A percentile compares a stretch with the other conserved stretches of the same genome.
Conservation (phyloP, 2,888 invertebrate genomes). For the Leptinotarsa peninsularis region DNA sequence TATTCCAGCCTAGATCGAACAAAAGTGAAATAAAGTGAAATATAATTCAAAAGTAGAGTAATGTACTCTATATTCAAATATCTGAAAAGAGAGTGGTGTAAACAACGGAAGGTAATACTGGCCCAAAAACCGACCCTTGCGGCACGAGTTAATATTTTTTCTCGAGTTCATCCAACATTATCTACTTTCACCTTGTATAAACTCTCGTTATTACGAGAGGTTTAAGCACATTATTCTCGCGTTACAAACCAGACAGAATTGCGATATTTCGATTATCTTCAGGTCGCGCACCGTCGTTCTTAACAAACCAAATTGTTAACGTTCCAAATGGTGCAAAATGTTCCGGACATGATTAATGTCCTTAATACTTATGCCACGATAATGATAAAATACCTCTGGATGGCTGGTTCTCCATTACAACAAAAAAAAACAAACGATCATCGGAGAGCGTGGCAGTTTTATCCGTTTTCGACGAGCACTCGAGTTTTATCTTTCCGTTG, state of each 20-base stretch:
- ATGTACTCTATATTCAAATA: too few relatives aligned
- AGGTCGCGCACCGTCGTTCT: neutral
- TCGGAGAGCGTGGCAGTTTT: slow-evolving; percentile 17
- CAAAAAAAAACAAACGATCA: slow-evolving; percentile 2
- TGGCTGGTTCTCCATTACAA: slow-evolving; percentile 27
- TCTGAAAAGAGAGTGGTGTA: neutral
- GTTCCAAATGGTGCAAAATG: slow-evolving; percentile 38
- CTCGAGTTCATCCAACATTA: neutral
- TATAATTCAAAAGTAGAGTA: too few relatives aligned
- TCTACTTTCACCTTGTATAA: neutral
- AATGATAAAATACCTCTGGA: slow-evolving; percentile 35
- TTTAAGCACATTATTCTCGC: neutral
- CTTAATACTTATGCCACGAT: slow-evolving; percentile 35
- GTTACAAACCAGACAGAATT: slow-evolving; percentile 11
- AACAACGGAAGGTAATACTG: neutral
- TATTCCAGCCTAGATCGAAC: too few relatives aligned
- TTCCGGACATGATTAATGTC: slow-evolving; percentile 35
- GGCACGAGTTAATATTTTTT: neutral
- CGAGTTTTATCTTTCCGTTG: slow-evolving; percentile 6
- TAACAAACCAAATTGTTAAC: slow-evolving; percentile 34
- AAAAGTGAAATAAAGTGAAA: too few relatives aligned
- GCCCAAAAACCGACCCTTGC: neutral
- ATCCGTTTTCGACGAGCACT: slow-evolving; percentile 20
- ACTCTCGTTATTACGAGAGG: neutral
- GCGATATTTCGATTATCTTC: slow-evolving; percentile 20